phyloP scores from a whole-genome alignment of 2,888 invertebrate genomes.

The Entomobrya proxima region DNA sequence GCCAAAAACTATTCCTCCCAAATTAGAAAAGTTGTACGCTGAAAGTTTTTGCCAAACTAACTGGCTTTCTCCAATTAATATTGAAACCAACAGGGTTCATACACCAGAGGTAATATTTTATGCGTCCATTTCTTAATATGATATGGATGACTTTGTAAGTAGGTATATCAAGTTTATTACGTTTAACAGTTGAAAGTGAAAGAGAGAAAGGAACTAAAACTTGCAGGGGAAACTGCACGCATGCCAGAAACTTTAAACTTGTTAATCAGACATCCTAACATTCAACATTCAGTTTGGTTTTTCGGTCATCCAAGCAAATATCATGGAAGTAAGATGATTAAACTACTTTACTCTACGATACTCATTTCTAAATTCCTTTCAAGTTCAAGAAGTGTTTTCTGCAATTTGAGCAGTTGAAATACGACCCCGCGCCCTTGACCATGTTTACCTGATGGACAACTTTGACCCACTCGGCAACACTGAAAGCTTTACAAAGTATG shows the following conservation, averaged over 20 bases:
- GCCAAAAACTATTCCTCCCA: neutral
- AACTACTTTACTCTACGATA: neutral
- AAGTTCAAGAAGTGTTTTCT: neutral
- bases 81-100: neutral
- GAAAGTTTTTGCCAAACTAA: neutral
- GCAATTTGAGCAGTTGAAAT: slow-evolving; percentile 9
- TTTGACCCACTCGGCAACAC: slow-evolving; percentile 10
- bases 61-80: slow-evolving; percentile 47
- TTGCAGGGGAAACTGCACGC: neutral
- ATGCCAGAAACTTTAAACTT: neutral
- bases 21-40: neutral
- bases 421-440: neutral
- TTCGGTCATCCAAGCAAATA: slow-evolving; percentile 45
- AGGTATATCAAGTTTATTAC: neutral
- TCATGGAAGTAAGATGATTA: slow-evolving; percentile 31
- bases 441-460: slow-evolving; percentile 14
- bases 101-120: neutral
- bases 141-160: neutral
- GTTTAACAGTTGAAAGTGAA: neutral
- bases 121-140: neutral
- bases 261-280: neutral
- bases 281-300: neutral
- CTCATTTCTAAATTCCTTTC: neutral
- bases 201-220: neutral
- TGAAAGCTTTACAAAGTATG: neutral